A percentile compares a stretch with the other conserved stretches of the same genome.
Evolutionary conservation across 1,140 invertebrate genomes (phyloP).

Genomic region (Odontomachus brunneus): DNA sequence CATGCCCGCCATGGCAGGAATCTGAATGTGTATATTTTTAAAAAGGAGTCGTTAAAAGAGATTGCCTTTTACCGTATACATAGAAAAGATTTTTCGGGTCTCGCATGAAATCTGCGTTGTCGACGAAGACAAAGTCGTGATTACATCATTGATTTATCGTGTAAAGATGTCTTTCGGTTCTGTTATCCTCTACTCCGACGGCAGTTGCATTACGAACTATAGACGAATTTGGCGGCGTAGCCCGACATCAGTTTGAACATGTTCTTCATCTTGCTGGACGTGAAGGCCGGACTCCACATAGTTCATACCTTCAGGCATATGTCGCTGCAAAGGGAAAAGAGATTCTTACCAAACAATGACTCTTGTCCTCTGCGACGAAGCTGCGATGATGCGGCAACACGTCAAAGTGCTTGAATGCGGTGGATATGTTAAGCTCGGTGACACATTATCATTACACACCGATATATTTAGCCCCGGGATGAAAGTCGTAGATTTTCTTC

Average conservation of each 20-base stretch:
- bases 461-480: slow-evolving; percentile 63
- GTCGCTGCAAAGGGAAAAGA: slow-evolving; percentile 71
- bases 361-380: slow-evolving; percentile 74
- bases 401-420: slow-evolving; percentile 75
- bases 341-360: slow-evolving; percentile 74
- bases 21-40: slow-evolving; percentile 4
- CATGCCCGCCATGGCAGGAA: neutral
- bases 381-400: slow-evolving; percentile 78
- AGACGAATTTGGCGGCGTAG: neutral
- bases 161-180: no score
- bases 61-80: neutral
- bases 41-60: neutral
- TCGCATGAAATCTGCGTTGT: no score
- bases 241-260: slow-evolving; percentile 68
- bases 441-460: slow-evolving; percentile 69
- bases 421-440: slow-evolving; percentile 78
- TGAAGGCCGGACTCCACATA: slow-evolving; percentile 77
- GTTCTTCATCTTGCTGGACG: slow-evolving; percentile 72
- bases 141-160: no score
- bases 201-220: no score
- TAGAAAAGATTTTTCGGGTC: neutral
- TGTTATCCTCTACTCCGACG: no score
- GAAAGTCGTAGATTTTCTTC: slow-evolving; percentile 19
- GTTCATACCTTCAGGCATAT: slow-evolving; percentile 79
- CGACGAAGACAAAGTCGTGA: no score